A percentile compares a stretch with the other conserved stretches of the same genome.
Evolutionary conservation across 2,797 vertebrate species (phyloP).

Genomic region (Ctenopoma multispine): DNA sequence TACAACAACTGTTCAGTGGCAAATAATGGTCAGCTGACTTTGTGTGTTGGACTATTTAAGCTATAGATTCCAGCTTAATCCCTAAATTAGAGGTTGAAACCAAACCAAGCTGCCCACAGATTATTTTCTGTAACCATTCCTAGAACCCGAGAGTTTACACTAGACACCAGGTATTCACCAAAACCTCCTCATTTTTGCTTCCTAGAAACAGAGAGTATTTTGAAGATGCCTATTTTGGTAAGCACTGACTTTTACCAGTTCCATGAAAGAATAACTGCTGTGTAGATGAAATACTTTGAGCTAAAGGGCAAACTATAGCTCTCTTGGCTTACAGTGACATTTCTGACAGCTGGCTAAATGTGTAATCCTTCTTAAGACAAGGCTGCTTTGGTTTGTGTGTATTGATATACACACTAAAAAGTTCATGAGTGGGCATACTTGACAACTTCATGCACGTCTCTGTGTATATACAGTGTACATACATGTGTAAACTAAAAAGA

Average conservation of each 20-base stretch:
- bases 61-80: conserved; percentile 54
- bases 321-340: conserved; percentile 8
- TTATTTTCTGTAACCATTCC: conserved; percentile 21
- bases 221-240: conserved; percentile 3
- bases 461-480: not conserved
- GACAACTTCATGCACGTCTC: conserved; percentile 8
- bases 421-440: not conserved
- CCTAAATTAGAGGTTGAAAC: conserved; percentile 57
- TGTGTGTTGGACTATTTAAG: not conserved
- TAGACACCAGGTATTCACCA: conserved; percentile 18
- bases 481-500: not conserved
- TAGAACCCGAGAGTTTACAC: conserved; percentile 47
- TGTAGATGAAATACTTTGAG: conserved; percentile 2
- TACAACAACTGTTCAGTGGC: conserved; percentile 17
- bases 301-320: too few relatives aligned
- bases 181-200: conserved; percentile 34
- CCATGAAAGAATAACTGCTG: conserved; percentile 28
- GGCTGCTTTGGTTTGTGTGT: conserved; percentile 10
- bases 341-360: conserved; percentile 28
- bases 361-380: conserved; percentile 17
- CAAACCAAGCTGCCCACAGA: conserved; percentile 17
- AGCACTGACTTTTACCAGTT: not conserved
- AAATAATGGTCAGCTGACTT: conserved; percentile 21
- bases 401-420: not conserved
- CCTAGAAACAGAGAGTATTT: conserved; percentile 36